Base-by-base conservation (phyloP, 1,140 invertebrate genomes). In the Drosophila ohnishii region DNA sequence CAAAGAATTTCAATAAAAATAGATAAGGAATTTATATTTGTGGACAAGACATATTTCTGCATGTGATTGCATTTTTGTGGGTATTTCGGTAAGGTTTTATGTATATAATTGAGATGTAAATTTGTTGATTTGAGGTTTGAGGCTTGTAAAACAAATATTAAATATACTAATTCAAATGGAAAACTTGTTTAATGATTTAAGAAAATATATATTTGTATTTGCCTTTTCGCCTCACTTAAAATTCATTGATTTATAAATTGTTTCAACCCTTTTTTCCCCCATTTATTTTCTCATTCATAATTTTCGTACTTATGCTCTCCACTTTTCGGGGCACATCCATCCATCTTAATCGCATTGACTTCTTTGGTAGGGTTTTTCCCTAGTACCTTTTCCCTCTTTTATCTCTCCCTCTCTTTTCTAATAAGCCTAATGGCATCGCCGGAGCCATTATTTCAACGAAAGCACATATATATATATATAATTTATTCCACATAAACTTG, bases 401-500 rank as follows among this genome's bases (percentile, higher is more conserved):
- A 5, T 7, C 28, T 48, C n/a, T 13, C 5, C 34, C 19, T 34
- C 45, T 67, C 64, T 30, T 59, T 80, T 88, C 71, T 87, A 86
- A 86, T 86, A 86, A 77, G 67, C 65, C 53, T 87, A 86, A 86
- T 86, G 83, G 75, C 67, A 47, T 63, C 56, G 40, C 25, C 40
- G 45, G 32, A 28, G 44, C 16, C 55, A 40, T 76, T 69, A 57
- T 70, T 61, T 67, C 44, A 37, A 42, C 16, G 40, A 58, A 40
- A 30, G 35, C 44, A 25, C 44, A 25, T 42, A 14, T 28, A 57
- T 32, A 57, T 32, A 57, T 45, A 62, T 66, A 60, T 48, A 70
- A 75, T 86, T 78, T 81, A 82, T 86, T 78, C 62, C 62, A 63
- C 75, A 82, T 78, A 82, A 82, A 85, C 78, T 85, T 85, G 82